Conservation (phyloP, 2,888 invertebrate species). For the Drosophila incognita region DNA sequence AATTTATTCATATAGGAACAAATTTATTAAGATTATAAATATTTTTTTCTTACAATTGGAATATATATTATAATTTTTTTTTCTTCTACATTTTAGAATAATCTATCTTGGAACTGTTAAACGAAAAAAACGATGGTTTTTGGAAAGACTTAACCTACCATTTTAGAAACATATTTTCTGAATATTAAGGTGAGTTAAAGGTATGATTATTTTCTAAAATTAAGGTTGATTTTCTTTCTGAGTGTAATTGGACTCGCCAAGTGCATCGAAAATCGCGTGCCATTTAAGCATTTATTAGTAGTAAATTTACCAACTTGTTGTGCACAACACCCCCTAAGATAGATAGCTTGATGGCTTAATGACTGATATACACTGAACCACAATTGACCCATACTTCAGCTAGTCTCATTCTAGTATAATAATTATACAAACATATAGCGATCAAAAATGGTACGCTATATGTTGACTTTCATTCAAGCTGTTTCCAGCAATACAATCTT, state of each 20-base stretch:
- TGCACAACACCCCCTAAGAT: conserved; percentile 21
- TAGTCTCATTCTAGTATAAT: background rate
- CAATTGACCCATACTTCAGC: background rate
- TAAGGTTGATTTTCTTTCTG: background rate
- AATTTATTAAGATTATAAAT: background rate
- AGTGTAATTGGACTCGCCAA: background rate
- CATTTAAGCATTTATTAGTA: conserved; percentile 20
- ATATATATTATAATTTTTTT: background rate
- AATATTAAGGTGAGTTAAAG: background rate
- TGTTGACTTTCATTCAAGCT: background rate
- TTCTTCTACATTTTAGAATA: background rate
- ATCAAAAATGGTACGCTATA: background rate
- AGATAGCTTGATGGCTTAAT: background rate
- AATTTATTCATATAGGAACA: background rate
- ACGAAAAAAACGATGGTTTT: background rate
- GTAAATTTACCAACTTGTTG: conserved; percentile 30
- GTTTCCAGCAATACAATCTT: background rate
- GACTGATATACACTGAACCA: conserved; percentile 3
- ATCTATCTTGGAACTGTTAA: background rate
- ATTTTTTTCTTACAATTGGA: background rate
- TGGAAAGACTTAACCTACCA: background rate
- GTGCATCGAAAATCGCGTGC: conserved; percentile 35
- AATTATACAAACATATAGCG: background rate
- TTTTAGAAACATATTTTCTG: background rate
- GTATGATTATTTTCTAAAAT: background rate